Base-by-base conservation (phyloP, 2,888 invertebrate species). In the Drosophila melanosoma region DNA sequence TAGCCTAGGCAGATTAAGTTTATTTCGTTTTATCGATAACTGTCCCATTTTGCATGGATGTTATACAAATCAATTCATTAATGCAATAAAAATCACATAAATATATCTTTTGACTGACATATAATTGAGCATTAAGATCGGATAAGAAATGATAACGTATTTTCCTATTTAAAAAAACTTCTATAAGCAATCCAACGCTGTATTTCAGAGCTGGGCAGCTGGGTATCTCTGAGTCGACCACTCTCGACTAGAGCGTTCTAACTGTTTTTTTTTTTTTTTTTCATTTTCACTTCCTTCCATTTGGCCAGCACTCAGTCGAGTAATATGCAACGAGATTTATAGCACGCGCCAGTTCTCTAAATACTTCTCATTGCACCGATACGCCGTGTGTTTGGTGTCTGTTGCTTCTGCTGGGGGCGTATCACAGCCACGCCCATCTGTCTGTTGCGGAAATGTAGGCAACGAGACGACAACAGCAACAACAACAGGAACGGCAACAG, bases 381-480 rank as follows among this genome's bases (percentile, higher is more conserved):
- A n/a, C 0, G 54, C 4, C 23, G 36, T 54, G n/a, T 53, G 54
- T 61, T 65, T 53, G 40, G 57, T 66, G 65, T 66, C 74, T 53
- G 62, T 74, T 68, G 61, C 65, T 23, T 11, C 10, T 26, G 35
- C 33, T 38, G 7, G 53, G 29, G 51, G 79, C 57, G 69, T 79
- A 59, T 8, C 54, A n/a, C 29, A 35, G 77, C 70, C 81, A 76
- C 79, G 77, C 81, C 80, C 70, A 68, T 60, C 72, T 79, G 89
- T 87, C 89, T 89, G 82, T 62, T 48, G 40, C 89, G 89, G 85
- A 85, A 87, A 83, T 87, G 82, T 85, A 76, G 87, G 68, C 76
- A 79, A 57, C 61, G 61, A 85, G 69, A 60, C 61, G 61, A 68
- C 60, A 64, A 54, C 54, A 68, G 48, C 48, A 53, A 56, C 36